Conservation (phyloP, 1,140 invertebrate genomes). For the Laupala kohalensis region DNA sequence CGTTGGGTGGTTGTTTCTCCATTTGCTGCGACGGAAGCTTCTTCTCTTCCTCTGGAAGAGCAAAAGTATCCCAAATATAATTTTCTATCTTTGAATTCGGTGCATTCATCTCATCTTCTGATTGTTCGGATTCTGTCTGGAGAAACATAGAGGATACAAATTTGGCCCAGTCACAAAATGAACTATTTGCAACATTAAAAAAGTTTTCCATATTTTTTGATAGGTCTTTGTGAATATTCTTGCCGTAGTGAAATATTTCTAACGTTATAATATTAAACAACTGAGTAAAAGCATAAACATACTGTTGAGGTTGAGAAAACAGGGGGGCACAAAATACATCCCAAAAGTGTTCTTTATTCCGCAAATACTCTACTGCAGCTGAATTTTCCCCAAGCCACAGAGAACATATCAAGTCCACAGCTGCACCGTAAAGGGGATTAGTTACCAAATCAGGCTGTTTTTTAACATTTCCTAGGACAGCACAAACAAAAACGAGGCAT, state of each 20-base stretch:
- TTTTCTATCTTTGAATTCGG: background rate
- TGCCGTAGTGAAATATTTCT: slow-evolving; percentile 29
- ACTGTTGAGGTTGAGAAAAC: slow-evolving; percentile 25
- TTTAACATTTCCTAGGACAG: slow-evolving; percentile 24
- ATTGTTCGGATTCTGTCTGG: background rate
- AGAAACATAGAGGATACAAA: slow-evolving; percentile 19
- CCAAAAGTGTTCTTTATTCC: slow-evolving; percentile 31
- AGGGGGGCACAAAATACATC: slow-evolving; percentile 29
- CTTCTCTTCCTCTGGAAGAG: background rate
- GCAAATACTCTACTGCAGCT: slow-evolving; percentile 31
- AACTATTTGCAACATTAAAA: slow-evolving; percentile 22
- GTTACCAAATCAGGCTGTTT: slow-evolving; percentile 27
- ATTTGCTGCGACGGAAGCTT: background rate
- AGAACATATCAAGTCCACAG: slow-evolving; percentile 30
- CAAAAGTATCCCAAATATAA: background rate
- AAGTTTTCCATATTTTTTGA: slow-evolving; percentile 27
- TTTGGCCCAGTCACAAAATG: slow-evolving; percentile 26
- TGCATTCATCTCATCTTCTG: background rate
- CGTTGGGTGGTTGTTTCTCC: background rate
- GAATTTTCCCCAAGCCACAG: slow-evolving; percentile 34
- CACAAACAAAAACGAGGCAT: slow-evolving; percentile 23
- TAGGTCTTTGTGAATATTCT: slow-evolving; percentile 28
- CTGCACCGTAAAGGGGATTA: slow-evolving; percentile 29
- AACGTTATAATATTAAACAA: slow-evolving; percentile 30
- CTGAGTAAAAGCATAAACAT: slow-evolving; percentile 27